Percentiles rank a stretch among this genome's conserved stretches.
Evolutionary conservation across 1,140 invertebrate genomes (phyloP).

Genomic region (Olivierus martensii): DNA sequence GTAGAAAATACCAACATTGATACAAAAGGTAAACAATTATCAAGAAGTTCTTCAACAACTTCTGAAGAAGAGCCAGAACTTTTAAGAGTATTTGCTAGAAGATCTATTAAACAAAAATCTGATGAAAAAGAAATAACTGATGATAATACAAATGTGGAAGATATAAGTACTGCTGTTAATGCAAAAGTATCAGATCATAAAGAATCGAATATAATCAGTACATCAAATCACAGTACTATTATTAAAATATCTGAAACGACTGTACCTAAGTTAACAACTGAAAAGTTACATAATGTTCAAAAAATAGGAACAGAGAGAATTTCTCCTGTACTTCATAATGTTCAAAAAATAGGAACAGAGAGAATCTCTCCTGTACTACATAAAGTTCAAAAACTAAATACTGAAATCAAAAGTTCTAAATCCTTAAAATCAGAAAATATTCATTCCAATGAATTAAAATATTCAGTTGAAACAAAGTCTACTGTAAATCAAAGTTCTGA

Average conservation of each 20-base stretch:
- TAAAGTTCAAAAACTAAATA: no score
- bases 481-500: slow-evolving; percentile 25
- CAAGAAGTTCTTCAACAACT: no score
- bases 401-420: no score
- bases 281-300: slow-evolving; percentile 41
- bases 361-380: slow-evolving; percentile 19
- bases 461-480: no score
- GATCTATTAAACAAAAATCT: slow-evolving; percentile 56
- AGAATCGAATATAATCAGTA: slow-evolving; percentile 17
- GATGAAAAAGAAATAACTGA: slow-evolving; percentile 20
- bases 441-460: no score
- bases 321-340: slow-evolving; percentile 33
- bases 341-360: slow-evolving; percentile 20
- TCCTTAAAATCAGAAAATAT: no score
- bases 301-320: neutral
- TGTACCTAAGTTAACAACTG: slow-evolving; percentile 32
- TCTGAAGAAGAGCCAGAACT: slow-evolving; percentile 53
- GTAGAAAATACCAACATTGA: no score
- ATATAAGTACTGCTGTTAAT: no score
- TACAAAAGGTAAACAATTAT: no score
- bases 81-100: slow-evolving; percentile 60
- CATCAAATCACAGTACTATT: slow-evolving; percentile 6
- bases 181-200: no score
- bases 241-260: slow-evolving; percentile 8
- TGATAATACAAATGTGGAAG: no score